These are phyloP conservation scores for Paramormyrops hopkinsi DNA, from an alignment of 2,797 vertebrate genomes.

Conservation along the genomic window DNA sequence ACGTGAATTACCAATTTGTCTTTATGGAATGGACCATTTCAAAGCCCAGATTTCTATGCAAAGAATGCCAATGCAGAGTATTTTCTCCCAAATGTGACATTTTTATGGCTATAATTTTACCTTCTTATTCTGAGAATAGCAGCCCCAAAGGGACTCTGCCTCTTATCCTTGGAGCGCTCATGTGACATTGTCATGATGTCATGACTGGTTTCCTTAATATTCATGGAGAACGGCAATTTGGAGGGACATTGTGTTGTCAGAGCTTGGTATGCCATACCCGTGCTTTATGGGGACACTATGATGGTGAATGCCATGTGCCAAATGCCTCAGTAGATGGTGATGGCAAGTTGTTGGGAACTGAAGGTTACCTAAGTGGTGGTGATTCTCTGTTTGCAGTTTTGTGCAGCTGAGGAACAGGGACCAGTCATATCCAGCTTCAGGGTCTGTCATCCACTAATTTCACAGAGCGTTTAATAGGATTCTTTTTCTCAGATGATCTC, in stretches of 20 bases:
- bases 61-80: slow-evolving; percentile 81
- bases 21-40: slow-evolving; percentile 77
- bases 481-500: neutral
- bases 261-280: slow-evolving; percentile 35
- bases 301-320: slow-evolving; percentile 26
- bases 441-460: neutral
- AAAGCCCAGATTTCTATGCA: slow-evolving; percentile 88
- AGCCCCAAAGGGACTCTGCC: slow-evolving; percentile 67
- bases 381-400: neutral
- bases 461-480: neutral
- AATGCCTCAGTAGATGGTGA: neutral
- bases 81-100: slow-evolving; percentile 81
- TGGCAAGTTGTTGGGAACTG: neutral
- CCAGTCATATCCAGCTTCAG: neutral
- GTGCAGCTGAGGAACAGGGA: neutral
- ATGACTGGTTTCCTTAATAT: slow-evolving; percentile 75
- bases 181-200: slow-evolving; percentile 74
- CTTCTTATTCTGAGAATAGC: slow-evolving; percentile 76
- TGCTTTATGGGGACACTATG: slow-evolving; percentile 31
- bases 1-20: slow-evolving; percentile 73
- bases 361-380: neutral
- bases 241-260: slow-evolving; percentile 37
- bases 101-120: slow-evolving; percentile 86
- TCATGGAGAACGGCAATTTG: slow-evolving; percentile 52
- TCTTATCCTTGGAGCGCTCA: slow-evolving; percentile 64